Percentiles rank a stretch among this genome's conserved stretches.
Evolutionary conservation across 1,140 invertebrate species (phyloP).

Genomic region (Orussus abietinus): DNA sequence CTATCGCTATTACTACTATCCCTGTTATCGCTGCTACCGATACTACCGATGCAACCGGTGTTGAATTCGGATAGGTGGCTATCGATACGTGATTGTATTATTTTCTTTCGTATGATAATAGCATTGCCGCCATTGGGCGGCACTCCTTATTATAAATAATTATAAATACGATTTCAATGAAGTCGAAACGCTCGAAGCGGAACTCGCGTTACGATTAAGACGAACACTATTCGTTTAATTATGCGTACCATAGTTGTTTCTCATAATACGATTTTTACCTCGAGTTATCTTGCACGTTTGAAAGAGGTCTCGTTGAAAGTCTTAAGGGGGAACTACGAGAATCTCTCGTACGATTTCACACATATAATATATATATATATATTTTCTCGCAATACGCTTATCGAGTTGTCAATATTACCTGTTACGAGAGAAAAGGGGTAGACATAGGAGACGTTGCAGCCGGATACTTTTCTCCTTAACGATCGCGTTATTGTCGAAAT

Average conservation of each 20-base stretch:
- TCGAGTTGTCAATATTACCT: no score
- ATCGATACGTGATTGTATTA: constrained; percentile 12
- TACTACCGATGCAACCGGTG: neutral
- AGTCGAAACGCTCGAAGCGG: no score
- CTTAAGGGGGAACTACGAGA: no score
- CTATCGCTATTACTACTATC: constrained; percentile 2
- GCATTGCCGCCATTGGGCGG: constrained; percentile 11
- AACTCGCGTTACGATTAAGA: neutral
- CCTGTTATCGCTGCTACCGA: neutral
- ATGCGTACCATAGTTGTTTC: constrained; percentile 15
- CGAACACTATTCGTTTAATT: neutral
- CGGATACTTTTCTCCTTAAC: no score
- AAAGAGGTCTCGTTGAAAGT: constrained; percentile 11
- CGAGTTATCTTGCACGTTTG: constrained; percentile 7
- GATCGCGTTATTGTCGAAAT: no score
- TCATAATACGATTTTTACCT: constrained; percentile 12
- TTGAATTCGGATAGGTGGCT: neutral
- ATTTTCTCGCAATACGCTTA: neutral
- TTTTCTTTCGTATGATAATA: constrained; percentile 17
- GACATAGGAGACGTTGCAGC: no score
- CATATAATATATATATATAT: neutral
- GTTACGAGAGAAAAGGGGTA: no score
- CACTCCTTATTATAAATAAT: constrained; percentile 23
- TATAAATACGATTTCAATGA: constrained; percentile 22
- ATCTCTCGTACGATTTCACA: neutral